Base-by-base conservation (phyloP, 2,113 vertebrate genomes). In the Lampris incognitus region DNA sequence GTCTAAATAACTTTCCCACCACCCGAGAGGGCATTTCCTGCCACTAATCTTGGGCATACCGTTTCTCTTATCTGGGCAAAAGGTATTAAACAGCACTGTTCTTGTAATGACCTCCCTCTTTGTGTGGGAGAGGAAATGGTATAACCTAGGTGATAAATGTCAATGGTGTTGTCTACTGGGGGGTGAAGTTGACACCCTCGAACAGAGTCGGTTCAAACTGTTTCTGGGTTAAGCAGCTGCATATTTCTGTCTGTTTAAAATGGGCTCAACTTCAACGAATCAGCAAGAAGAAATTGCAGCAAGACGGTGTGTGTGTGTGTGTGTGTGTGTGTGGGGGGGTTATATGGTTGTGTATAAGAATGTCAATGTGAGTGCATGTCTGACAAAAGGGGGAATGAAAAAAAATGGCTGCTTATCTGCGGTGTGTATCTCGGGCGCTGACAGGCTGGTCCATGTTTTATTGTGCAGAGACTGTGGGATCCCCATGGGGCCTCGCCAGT, bases 391-490 rank as follows among this genome's bases (percentile, higher is more conserved):
- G 51, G 42, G 71, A 41, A 79, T 55, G 61, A 66, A 72, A 70
- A 62, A 79, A 86, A 83, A 64, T 75, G 81, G 46, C 70, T 86
- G 80, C 87, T 91, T 92, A 88, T 92, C 80, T 84, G 62, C 70
- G 57, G 83, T 50, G 72, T 90, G 90, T 85, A 87, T 91, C 85
- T 84, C 54, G 60, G 78, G 84, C 60, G 89, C 85, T 91, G 92
- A 93, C 91, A 92, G 90, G 88, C 81, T 87, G 86, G 64, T 85
- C 91, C 79, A 73, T 92, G 87, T 90, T 93, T 93, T 92, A 91
- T 89, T 89, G 87, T 87, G 82, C 82, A 82, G 80, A 88, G 72
- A 86, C 63, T 52, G 60, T 10, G 7, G 56, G 58, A 87, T 87
- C 88, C 88, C 88, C 79, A 69, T 4, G 66, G 81, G 82, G 83